Evolutionary conservation across 2,113 vertebrate species (phyloP), one percentile per base, ranked within the genome.

Genomic region (Octodon degus): DNA sequence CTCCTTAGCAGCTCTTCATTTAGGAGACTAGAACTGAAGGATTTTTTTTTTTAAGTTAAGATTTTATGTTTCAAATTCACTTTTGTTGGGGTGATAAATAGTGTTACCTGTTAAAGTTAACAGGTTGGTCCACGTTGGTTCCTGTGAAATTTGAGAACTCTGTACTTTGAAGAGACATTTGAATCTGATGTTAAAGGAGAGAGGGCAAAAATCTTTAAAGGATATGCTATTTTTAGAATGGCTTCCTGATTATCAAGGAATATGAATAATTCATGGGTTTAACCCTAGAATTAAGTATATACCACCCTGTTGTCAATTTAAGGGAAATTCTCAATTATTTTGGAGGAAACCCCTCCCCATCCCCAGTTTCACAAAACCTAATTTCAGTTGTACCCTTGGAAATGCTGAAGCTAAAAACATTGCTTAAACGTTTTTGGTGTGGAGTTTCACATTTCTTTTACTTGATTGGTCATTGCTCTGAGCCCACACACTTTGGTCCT

Each of bases 381-480:
- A 68, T 91, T 90, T 63, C 89, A 90, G 79, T 86, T 30, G 62
- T 13, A 60, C 25, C 24, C 50, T 92, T 79, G 81, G 96, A 85
- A 92, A 96, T 79, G 76, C 53, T 82, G 43, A 91, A 19, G 43
- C 43, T 5, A 22, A 47, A 72, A 81, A n/a, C 58, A 17, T 60
- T 62, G 5, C 83, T 62, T 19, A 4, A 4, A 60, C 67, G 12
- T 37, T 43, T 32, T 43, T 43, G 81, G 43, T 12, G 24, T 65
- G 20, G 27, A n/a, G 43, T 47, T 77, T 55, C 60, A 1, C 1
- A 3, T 63, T 70, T 60, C 25, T 47, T 43, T 83, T 2, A 19
- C 27, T 60, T 8, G 77, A 14, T 19, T 58, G 55, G 55, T 9
- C 24, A 12, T 50, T 34, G 12, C 6, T 85, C 43, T 1, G 5